Percentiles rank a stretch among this genome's conserved stretches.
Evolutionary conservation across 2,888 invertebrate genomes (phyloP).

Genomic region (Coenonympha arcania): DNA sequence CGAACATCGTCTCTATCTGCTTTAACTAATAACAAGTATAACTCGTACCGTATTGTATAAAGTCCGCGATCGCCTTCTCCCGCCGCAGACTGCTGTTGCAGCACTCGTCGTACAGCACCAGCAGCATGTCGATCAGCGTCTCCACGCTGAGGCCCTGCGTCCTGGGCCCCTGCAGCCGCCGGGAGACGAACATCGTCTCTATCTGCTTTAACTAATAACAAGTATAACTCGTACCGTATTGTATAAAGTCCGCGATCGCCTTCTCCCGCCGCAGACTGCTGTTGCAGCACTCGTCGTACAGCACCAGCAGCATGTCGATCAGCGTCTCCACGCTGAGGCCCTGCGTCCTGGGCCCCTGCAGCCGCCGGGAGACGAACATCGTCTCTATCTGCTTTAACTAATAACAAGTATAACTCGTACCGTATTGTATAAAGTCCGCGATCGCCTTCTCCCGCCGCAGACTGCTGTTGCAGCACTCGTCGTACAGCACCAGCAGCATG

Average conservation of each 20-base stretch:
- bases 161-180: slow-evolving; percentile 78
- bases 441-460: slow-evolving; percentile 92
- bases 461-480: slow-evolving; percentile 86
- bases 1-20: too few relatives aligned
- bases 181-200: slow-evolving; percentile 87
- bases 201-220: slow-evolving; percentile 87
- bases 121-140: slow-evolving; percentile 90
- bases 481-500: slow-evolving; percentile 91
- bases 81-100: slow-evolving; percentile 77
- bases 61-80: slow-evolving; percentile 86
- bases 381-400: too few relatives aligned
- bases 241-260: slow-evolving; percentile 74
- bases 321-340: slow-evolving; percentile 89
- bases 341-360: slow-evolving; percentile 74
- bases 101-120: slow-evolving; percentile 97
- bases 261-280: slow-evolving; percentile 83
- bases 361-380: slow-evolving; percentile 85
- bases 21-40: too few relatives aligned
- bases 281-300: slow-evolving; percentile 96
- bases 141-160: slow-evolving; percentile 85
- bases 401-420: too few relatives aligned
- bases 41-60: slow-evolving; percentile 78
- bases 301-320: slow-evolving; percentile 90
- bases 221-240: slow-evolving; percentile 81
- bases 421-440: slow-evolving; percentile 58